Base-by-base conservation (phyloP, 1,140 invertebrate species). In the Aporrectodea caliginosa region DNA sequence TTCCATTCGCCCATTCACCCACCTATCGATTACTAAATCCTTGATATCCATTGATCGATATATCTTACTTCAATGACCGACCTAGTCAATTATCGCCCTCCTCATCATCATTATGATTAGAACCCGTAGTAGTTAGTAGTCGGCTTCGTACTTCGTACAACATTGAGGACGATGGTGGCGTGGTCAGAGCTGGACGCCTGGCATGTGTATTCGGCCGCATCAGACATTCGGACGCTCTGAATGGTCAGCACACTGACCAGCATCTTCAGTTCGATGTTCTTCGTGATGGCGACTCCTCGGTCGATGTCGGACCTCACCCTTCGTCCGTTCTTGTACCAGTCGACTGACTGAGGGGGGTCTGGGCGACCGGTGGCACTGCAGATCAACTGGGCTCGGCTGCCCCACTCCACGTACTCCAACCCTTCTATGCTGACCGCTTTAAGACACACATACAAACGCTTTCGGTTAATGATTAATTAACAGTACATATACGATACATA, bases 321-420 rank as follows among this genome's bases (percentile, higher is more conserved):
- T 72, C 83, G 74, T 0, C 85, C 85, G 73, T 85, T 78, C 75
- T 83, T 84, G 81, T 84, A 86, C 85, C 85, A 86, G 70, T 84
- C 83, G 1, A 86, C 79, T 74, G 85, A 82, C 16, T 84, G 83
- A 16, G 85, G 84, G 1, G 85, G 82, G 32, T 84, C 84, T 14
- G 81, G 77, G 16, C 80, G 81, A 16, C 84, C 85, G 0, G 84
- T 85, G 1, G 84, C 83, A 70, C 84, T 85, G 76, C 85, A 86
- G 34, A 83, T 69, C 16, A 86, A 79, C 29, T 82, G 72, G 22
- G 85, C 79, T 29, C 79, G 76, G 16, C 83, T 81, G 14, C 85
- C 85, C 27, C 76, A 78, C 68, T 84, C 84, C 35, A 85, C 83
- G 75, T 81, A 85, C 43, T 85, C 81, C 22, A 82, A 82, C 0